Evolutionary conservation across 2,113 vertebrate species (phyloP).

Genomic region (Heterotilapia buettikoferi): DNA sequence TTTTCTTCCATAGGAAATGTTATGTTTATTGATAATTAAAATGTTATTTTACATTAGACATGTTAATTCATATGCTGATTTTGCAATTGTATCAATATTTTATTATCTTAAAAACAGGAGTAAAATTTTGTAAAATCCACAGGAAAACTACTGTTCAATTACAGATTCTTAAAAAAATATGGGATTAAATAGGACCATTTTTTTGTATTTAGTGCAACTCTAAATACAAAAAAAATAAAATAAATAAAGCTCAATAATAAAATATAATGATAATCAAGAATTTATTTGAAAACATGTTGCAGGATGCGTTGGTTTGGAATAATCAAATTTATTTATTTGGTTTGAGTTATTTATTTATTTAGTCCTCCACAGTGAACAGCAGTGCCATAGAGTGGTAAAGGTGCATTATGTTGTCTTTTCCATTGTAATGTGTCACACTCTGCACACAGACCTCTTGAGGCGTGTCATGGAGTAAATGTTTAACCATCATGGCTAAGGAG

Average conservation of each 20-base stretch:
- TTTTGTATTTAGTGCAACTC: background rate
- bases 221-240: background rate
- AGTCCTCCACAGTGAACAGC: background rate
- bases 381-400: background rate
- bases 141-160: background rate
- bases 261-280: background rate
- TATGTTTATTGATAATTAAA: background rate
- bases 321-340: background rate
- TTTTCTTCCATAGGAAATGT: background rate
- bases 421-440: background rate
- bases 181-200: background rate
- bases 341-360: background rate
- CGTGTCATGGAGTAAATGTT: conserved; percentile 52
- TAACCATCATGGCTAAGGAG: conserved; percentile 26
- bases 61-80: background rate
- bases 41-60: background rate
- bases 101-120: background rate
- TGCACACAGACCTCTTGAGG: background rate
- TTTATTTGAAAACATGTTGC: background rate
- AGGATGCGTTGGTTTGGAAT: background rate
- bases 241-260: too few species aligned
- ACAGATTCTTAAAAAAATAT: background rate
- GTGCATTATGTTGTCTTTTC: background rate
- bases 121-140: background rate
- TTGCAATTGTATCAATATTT: background rate